phyloP scores from a whole-genome alignment of 2,888 invertebrate species.

The Latheticus oryzae region DNA sequence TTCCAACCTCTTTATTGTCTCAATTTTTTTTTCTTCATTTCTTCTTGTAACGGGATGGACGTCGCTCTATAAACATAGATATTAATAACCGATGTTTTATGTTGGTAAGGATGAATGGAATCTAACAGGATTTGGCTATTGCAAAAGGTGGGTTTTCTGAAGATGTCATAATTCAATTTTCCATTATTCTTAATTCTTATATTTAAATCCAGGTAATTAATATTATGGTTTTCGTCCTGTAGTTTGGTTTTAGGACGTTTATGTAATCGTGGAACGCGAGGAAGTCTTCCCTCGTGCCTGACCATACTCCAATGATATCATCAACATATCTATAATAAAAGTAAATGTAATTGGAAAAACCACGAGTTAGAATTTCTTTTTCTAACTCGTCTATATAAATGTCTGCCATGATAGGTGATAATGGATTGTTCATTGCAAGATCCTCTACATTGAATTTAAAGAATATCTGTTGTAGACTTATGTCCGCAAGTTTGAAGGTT shows the following conservation, averaged over 20 bases:
- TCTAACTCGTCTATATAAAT: neutral
- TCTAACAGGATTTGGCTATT: neutral
- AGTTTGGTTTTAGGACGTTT: neutral
- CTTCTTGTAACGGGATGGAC: neutral
- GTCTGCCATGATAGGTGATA: neutral
- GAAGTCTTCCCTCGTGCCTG: neutral
- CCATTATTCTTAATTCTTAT: neutral
- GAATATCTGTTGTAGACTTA: neutral
- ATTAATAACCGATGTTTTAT: neutral
- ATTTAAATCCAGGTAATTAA: neutral
- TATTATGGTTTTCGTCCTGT: neutral
- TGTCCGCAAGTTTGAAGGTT: neutral
- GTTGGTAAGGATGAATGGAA: neutral
- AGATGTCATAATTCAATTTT: neutral
- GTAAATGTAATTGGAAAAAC: constrained; percentile 1
- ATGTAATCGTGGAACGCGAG: neutral
- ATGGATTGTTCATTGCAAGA: neutral
- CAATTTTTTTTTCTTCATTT: neutral
- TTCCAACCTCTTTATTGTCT: neutral
- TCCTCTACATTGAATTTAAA: neutral
- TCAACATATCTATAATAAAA: constrained; percentile 1
- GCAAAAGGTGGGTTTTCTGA: neutral
- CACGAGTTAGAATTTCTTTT: neutral
- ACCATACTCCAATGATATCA: neutral
- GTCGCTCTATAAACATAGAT: neutral